These are phyloP conservation scores for Xylota segnis DNA, from an alignment of 2,888 invertebrate genomes.

Conservation along the genomic window DNA sequence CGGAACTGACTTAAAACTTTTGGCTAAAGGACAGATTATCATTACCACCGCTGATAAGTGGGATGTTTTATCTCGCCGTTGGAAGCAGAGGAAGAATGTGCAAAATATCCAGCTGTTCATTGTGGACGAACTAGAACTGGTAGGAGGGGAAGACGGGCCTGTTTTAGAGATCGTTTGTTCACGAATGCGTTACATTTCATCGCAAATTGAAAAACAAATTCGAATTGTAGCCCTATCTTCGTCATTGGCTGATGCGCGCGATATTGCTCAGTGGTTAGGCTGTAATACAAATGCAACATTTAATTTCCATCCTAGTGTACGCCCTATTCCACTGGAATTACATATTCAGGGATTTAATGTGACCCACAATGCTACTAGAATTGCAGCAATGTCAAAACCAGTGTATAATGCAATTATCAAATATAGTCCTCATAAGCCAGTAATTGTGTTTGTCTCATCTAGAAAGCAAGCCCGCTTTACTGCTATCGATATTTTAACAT, in stretches of 20 bases:
- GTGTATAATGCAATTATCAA: conserved; percentile 96
- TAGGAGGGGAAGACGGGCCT: conserved; percentile 96
- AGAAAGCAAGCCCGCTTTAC: conserved; percentile 96
- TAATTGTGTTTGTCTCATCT: conserved; percentile 95
- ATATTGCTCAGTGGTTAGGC: conserved; percentile 98
- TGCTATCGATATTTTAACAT: conserved; percentile 97
- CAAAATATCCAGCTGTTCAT: conserved; percentile 98
- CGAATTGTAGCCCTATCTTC: conserved; percentile 97
- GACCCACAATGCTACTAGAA: conserved; percentile 97
- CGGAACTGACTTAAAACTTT: conserved; percentile 96
- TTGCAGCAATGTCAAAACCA: conserved; percentile 99
- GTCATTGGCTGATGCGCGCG: conserved; percentile 97
- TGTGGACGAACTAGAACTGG: conserved; percentile 96
- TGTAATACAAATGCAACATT: conserved; percentile 97
- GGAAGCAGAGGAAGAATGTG: conserved; percentile 99
- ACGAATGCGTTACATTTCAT: conserved; percentile 97
- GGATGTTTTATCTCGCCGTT: conserved; percentile 98
- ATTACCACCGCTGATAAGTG: conserved; percentile 99
- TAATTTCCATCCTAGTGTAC: conserved; percentile 99
- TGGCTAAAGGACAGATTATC: conserved; percentile 97
- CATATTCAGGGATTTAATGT: conserved; percentile 99
- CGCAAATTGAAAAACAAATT: conserved; percentile 95
- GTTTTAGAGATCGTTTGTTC: conserved; percentile 97
- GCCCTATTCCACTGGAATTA: conserved; percentile 97
- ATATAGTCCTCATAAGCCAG: conserved; percentile 93